These are phyloP conservation scores for Tribolium freemani DNA, from an alignment of 2,888 invertebrate genomes.

Conservation along the genomic window DNA sequence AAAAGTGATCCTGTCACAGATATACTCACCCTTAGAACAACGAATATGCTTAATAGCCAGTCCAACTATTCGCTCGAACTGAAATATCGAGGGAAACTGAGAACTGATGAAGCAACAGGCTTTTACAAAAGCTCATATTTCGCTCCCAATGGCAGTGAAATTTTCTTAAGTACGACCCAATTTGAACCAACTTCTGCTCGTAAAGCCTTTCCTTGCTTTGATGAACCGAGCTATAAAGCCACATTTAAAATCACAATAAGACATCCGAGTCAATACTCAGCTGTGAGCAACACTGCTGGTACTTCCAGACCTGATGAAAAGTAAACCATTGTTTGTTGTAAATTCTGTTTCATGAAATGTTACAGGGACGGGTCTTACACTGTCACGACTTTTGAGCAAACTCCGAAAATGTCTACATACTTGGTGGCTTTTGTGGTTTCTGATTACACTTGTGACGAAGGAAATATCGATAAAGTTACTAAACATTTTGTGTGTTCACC, in stretches of 20 bases:
- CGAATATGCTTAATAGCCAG: neutral
- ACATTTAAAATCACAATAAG: constrained; percentile 48
- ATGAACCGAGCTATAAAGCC: constrained; percentile 54
- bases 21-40: constrained; percentile 10
- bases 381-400: constrained; percentile 59
- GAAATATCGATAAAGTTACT: constrained; percentile 31
- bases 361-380: neutral
- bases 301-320: neutral
- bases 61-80: constrained; percentile 10
- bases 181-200: constrained; percentile 50
- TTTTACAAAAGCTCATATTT: constrained; percentile 52
- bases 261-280: constrained; percentile 6
- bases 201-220: constrained; percentile 54
- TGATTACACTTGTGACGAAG: constrained; percentile 72
- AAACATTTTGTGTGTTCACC: constrained; percentile 53
- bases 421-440: constrained; percentile 88
- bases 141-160: constrained; percentile 11
- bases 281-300: constrained; percentile 9
- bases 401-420: constrained; percentile 85
- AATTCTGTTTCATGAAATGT: no score
- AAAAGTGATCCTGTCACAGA: constrained; percentile 1
- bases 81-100: constrained; percentile 31
- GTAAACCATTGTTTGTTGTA: no score
- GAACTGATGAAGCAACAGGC: constrained; percentile 49
- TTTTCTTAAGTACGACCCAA: constrained; percentile 51